These are phyloP conservation scores for Hypomecis punctinalis DNA, from an alignment of 2,888 invertebrate genomes.

Conservation along the genomic window DNA sequence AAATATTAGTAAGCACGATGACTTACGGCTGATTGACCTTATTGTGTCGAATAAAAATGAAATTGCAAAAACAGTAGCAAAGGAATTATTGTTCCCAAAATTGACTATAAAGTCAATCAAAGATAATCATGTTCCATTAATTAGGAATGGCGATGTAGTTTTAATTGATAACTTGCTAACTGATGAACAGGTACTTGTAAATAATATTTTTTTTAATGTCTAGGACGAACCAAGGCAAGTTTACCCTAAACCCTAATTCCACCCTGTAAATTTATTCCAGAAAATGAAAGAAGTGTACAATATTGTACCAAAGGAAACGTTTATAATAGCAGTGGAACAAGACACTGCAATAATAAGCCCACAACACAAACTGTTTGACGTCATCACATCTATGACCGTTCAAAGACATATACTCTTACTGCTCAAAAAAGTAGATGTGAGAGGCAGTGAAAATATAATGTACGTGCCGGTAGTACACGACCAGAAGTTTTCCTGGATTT, in stretches of 20 bases:
- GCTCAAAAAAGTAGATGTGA: conserved; percentile 49
- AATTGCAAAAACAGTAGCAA: conserved; percentile 42
- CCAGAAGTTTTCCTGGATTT: conserved; percentile 58
- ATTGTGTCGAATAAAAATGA: conserved; percentile 40
- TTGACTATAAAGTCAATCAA: conserved; percentile 35
- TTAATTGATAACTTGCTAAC: no score
- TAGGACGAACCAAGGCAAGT: no score
- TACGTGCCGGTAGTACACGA: conserved; percentile 56
- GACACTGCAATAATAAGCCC: conserved; percentile 47
- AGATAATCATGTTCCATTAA: conserved; percentile 23
- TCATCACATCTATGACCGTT: conserved; percentile 57
- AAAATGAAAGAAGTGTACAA: conserved; percentile 52
- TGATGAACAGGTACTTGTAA: no score
- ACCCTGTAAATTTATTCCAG: conserved; percentile 45
- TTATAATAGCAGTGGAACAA: conserved; percentile 56
- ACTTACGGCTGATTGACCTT: conserved; percentile 49
- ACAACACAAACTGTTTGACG: conserved; percentile 48
- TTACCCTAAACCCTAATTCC: no score
- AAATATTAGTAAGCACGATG: conserved; percentile 41
- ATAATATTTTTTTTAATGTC: no score
- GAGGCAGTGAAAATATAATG: conserved; percentile 38
- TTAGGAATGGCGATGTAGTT: no score
- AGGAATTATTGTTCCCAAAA: conserved; percentile 30
- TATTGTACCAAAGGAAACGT: conserved; percentile 48
- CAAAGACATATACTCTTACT: conserved; percentile 54